Conservation (phyloP, 2,113 vertebrate genomes). For the Platanista minor region DNA sequence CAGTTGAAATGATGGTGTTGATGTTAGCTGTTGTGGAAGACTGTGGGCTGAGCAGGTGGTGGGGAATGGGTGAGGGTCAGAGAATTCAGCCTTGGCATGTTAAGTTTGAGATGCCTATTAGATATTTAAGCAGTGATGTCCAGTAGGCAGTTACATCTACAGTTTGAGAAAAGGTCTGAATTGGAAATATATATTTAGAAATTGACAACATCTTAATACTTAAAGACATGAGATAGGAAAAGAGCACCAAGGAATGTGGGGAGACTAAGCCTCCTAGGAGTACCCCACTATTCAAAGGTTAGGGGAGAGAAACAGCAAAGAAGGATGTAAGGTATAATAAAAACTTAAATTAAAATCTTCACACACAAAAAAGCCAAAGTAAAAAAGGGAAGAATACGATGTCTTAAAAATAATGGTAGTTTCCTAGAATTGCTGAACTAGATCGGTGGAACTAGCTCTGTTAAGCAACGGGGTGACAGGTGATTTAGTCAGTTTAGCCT, state of each 20-base stretch:
- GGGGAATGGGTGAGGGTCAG: neutral
- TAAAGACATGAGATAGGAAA: neutral
- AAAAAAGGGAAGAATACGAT: neutral
- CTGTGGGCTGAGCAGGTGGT: neutral
- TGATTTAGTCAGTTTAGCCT: neutral
- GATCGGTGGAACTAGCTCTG: neutral
- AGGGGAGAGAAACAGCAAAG: neutral
- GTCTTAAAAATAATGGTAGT: neutral
- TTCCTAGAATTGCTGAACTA: neutral
- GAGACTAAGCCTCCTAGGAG: neutral
- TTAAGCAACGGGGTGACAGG: neutral
- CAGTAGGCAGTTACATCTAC: neutral
- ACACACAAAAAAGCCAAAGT: neutral
- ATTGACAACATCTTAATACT: neutral
- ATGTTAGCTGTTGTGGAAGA: neutral
- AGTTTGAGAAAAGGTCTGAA: neutral
- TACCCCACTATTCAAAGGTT: neutral
- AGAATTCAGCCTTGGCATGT: neutral
- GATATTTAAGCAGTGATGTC: neutral
- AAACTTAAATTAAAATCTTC: neutral
- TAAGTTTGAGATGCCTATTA: neutral
- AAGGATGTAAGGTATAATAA: neutral
- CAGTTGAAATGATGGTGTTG: neutral
- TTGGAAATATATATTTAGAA: neutral
- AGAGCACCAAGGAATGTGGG: neutral